Conservation (phyloP, 2,888 invertebrate species). For the Ernsta delagoae region DNA sequence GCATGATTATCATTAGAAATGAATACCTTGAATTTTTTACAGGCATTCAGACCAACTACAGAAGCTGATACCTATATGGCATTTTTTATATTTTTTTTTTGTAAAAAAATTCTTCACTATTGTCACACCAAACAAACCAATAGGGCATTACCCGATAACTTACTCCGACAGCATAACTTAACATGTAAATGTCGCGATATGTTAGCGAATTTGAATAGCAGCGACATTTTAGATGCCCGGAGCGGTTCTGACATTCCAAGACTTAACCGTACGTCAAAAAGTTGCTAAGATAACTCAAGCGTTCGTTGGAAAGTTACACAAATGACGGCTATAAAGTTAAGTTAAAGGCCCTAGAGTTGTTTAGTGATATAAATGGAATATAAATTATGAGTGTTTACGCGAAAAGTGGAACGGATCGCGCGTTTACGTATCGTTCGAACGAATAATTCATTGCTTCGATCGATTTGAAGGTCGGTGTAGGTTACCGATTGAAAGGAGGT, state of each 20-base stretch:
- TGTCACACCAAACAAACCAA: too few species aligned
- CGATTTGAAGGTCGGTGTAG: not conserved
- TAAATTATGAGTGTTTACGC: conserved; percentile 1
- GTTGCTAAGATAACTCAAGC: conserved; percentile 47
- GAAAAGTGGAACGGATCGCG: conserved; percentile 20
- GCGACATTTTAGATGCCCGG: conserved; percentile 56
- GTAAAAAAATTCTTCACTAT: too few species aligned
- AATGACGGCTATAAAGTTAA: conserved; percentile 42
- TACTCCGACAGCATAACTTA: not conserved
- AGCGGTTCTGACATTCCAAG: conserved; percentile 22
- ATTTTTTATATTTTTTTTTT: too few species aligned
- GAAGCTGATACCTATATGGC: too few species aligned
- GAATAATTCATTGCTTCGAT: too few species aligned
- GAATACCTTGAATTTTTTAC: too few species aligned
- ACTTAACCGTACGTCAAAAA: conserved; percentile 47
- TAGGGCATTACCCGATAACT: conserved; percentile 5
- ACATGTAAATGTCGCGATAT: conserved; percentile 2
- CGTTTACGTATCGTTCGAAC: conserved; percentile 19
- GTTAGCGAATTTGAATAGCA: conserved; percentile 34
- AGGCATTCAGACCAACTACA: too few species aligned
- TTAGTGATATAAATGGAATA: conserved; percentile 32
- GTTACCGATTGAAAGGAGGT: not conserved
- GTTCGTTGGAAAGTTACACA: conserved; percentile 50
- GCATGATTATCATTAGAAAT: too few species aligned
- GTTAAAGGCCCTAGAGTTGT: conserved; percentile 32